Percentiles rank a stretch among this genome's conserved stretches.
Conservation (phyloP, 2,888 invertebrate genomes). For the Oxyscelio sp. region DNA sequence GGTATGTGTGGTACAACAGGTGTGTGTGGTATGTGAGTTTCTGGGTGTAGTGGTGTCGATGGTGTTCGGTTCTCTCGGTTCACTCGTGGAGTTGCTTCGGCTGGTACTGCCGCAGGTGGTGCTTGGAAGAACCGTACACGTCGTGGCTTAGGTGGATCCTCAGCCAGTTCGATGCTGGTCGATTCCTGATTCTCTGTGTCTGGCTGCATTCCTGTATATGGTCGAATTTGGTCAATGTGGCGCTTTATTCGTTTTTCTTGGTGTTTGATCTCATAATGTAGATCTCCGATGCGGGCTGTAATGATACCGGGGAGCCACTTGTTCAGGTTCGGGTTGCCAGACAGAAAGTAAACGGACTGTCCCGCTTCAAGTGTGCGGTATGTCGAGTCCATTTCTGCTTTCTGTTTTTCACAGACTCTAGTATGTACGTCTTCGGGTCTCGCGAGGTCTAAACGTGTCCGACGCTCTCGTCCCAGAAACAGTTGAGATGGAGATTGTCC, state of each 20-base stretch:
- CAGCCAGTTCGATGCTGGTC: too few relatives aligned
- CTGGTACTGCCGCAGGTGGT: not conserved
- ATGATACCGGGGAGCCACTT: slow-evolving; percentile 44
- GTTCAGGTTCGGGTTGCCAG: slow-evolving; percentile 33
- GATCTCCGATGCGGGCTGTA: slow-evolving; percentile 13
- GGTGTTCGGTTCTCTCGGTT: too few relatives aligned
- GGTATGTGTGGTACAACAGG: not conserved
- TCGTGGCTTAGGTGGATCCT: too few relatives aligned
- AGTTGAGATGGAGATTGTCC: slow-evolving; percentile 72
- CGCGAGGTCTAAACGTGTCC: slow-evolving; percentile 69
- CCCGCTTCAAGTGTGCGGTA: slow-evolving; percentile 1
- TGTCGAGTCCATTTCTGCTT: not conserved
- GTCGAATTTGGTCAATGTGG: slow-evolving; percentile 46
- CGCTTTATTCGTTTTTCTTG: slow-evolving; percentile 18
- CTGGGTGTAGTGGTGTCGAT: not conserved
- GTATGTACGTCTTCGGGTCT: slow-evolving; percentile 8
- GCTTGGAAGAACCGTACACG: not conserved
- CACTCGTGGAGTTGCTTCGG: too few relatives aligned
- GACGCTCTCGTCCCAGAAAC: slow-evolving; percentile 71
- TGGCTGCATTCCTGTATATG: too few relatives aligned
- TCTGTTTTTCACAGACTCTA: not conserved
- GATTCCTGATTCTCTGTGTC: too few relatives aligned
- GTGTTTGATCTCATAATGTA: slow-evolving; percentile 33
- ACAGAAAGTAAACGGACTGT: slow-evolving; percentile 37
- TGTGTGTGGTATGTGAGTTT: not conserved